Base-by-base conservation (phyloP, 2,888 invertebrate species). In the Auanema sp. region DNA sequence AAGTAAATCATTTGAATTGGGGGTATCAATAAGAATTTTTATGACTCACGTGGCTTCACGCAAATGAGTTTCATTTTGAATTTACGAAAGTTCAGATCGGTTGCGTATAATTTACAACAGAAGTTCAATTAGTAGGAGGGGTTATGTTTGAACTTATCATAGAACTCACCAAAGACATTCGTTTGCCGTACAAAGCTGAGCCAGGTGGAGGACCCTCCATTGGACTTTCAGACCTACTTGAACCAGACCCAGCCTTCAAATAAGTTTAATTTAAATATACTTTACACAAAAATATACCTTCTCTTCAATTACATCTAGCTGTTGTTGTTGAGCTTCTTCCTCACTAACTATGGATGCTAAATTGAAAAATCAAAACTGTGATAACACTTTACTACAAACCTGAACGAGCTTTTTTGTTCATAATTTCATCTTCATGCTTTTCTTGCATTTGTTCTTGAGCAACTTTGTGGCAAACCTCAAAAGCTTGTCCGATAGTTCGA, bases 401-500 rank as follows among this genome's bases (percentile, higher is more conserved):
- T 23, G 62, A 62, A 10, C 73, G 51, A 56, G 70, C 71, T 52
- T 69, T 69, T 60, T 75, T 33, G 8, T 33, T 77, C 24, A 66
- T 71, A 49, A 69, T 75, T 23, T 75, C 77, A 43, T 72, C 74
- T 44, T 77, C 75, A 51, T 69, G 73, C 63, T 69, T 75, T 65
- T 83, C 83, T 54, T 73, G 72, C 77, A 80, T 79, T 66, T 84
- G 82, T 60, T 83, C 83, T 60, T 81, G 81, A 21, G 80, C 78
- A 57, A 83, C 68, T 64, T 95, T 94, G 89, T 97, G 96, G 88
- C 96, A 97, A 85, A 74, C 74, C 87, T 98, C 97, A 87, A 98
- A 98, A 43, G 97, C 97, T 87, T 98, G 97, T 53, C 97, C 97
- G 76, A 98, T 93, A 8, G 97, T 97, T 82, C 96, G 90, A 68